Evolutionary conservation across 2,113 vertebrate genomes (phyloP), one percentile per base, ranked within the genome.

Genomic region (Andinoacara biseriatus): DNA sequence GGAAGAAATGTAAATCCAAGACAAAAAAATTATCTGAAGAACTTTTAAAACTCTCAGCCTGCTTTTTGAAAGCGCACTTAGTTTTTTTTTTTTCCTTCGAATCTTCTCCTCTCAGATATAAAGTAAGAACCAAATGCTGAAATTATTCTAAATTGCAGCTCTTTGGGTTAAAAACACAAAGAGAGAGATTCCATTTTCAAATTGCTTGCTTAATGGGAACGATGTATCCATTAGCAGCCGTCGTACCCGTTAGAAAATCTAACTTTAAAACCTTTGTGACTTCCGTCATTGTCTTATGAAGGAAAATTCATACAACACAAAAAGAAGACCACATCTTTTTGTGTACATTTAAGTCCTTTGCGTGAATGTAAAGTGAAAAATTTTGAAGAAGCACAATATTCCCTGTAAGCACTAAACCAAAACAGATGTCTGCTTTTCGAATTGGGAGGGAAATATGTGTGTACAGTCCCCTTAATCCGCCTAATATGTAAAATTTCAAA

Each of bases 401-500:
- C 86, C 86, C 86, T 78, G 74, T 86, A 85, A 90, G 86, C 26
- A 60, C 82, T 91, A 94, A 96, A 78, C 52, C 52, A 79, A 77
- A 81, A 91, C 95, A 96, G 93, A 95, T 94, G 92, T 92, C 67
- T 87, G 24, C 78, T 85, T 62, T 62, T 77, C 75, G 54, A 83
- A 65, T n/a, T 40, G 13, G 29, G 56, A 49, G 81, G 49, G 82
- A 86, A 80, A 91, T 77, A 75, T 79, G 63, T 86, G 80, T 91
- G 67, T 87, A 89, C 81, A 83, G 87, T 76, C 85, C 85, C 77
- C 86, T 87, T 94, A 93, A 96, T 94, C 91, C 74, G 72, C 86
- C 90, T 94, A 92, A 94, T 93, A 94, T 94, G 89, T 91, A 90
- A 91, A 87, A 94, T 95, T 93, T 94, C 86, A 91, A 94, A 94